Evolutionary conservation across 2,113 vertebrate genomes (phyloP).

Genomic region (Tachysurus vachellii): DNA sequence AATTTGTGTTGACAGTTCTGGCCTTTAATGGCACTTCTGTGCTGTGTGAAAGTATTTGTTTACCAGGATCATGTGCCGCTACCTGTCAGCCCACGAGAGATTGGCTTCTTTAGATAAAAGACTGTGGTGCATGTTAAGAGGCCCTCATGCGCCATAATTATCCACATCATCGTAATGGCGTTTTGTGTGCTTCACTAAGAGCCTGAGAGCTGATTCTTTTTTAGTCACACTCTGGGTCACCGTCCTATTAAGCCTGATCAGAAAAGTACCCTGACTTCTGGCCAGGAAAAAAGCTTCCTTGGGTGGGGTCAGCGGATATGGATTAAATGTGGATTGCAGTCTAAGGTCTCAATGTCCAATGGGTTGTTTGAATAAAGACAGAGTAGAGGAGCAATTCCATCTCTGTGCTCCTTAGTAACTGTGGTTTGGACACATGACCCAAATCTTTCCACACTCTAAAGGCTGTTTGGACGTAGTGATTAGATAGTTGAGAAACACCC

Average conservation of each 20-base stretch:
- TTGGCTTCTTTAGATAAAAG: conserved; percentile 93
- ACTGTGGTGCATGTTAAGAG: conserved; percentile 82
- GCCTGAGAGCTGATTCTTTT: conserved; percentile 77
- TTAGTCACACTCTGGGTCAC: conserved; percentile 76
- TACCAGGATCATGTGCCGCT: conserved; percentile 92
- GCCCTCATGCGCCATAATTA: conserved; percentile 83
- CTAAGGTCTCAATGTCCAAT: conserved; percentile 50
- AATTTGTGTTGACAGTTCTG: conserved; percentile 99
- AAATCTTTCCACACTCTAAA: conserved; percentile 33
- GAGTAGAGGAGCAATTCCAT: conserved; percentile 17
- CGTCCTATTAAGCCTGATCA: conserved; percentile 64
- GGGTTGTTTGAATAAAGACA: conserved; percentile 47
- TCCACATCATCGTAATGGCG: conserved; percentile 82
- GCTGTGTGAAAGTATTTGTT: conserved; percentile 94
- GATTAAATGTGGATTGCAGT: conserved; percentile 61
- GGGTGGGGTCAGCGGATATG: conserved; percentile 65
- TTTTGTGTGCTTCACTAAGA: conserved; percentile 79
- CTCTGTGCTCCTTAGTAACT: conserved; percentile 11
- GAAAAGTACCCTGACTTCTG: conserved; percentile 59
- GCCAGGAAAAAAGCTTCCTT: conserved; percentile 56
- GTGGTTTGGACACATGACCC: conserved; percentile 31
- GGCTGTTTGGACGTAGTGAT: conserved; percentile 25
- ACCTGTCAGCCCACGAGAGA: conserved; percentile 87
- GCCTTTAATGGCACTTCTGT: conserved; percentile 98
- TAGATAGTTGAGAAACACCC: conserved; percentile 25